These are phyloP conservation scores for Tachina fera DNA, from an alignment of 2,888 invertebrate species.

Conservation along the genomic window DNA sequence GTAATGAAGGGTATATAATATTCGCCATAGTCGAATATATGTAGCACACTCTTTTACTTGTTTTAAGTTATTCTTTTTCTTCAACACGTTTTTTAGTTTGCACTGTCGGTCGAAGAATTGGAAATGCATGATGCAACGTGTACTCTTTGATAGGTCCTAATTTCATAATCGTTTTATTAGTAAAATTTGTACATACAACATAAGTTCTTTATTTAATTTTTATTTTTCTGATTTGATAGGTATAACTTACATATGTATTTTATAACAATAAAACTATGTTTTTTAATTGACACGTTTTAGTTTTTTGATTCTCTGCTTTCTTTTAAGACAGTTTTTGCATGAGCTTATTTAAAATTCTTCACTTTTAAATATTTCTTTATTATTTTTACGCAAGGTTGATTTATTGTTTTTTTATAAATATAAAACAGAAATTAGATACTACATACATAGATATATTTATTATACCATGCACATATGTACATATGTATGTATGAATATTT, in stretches of 20 bases:
- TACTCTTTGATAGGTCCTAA: not conserved
- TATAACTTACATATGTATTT: not conserved
- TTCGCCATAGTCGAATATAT: no score
- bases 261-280: not conserved
- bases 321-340: not conserved
- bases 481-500: not conserved
- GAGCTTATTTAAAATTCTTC: not conserved
- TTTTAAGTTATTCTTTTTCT: no score
- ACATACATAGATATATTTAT: not conserved
- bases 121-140: conserved; percentile 47
- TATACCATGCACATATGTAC: not conserved
- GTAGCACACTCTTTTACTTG: no score
- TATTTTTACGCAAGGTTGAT: not conserved
- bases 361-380: not conserved
- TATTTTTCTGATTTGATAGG: conserved; percentile 1
- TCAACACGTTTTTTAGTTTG: no score
- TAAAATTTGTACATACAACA: conserved; percentile 14
- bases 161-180: conserved; percentile 1
- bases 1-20: no score
- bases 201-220: not conserved
- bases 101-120: no score
- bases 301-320: not conserved
- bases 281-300: not conserved
- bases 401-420: not conserved
- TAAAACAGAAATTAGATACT: not conserved